Conservation (phyloP, 2,113 vertebrate genomes). For the Phalacrocorax aristotelis region DNA sequence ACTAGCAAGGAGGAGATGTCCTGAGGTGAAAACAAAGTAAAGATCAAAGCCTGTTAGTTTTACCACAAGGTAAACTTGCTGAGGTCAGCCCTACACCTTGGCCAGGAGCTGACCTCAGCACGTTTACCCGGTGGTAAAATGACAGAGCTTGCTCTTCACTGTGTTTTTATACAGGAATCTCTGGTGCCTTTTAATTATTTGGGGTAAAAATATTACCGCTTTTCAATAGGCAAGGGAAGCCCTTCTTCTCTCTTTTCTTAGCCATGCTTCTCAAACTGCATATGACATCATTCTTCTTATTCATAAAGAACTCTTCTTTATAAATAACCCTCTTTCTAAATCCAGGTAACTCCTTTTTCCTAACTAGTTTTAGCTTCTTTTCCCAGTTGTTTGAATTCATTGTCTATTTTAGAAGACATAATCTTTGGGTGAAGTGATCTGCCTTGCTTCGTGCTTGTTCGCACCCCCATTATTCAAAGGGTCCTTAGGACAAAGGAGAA, state of each 20-base stretch:
- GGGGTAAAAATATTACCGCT: neutral
- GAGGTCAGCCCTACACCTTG: neutral
- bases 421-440: neutral
- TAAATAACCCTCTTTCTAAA: neutral
- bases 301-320: neutral
- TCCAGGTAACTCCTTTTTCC: neutral
- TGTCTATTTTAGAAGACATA: neutral
- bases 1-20: neutral
- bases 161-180: neutral
- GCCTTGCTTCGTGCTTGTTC: neutral
- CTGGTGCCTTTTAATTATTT: neutral
- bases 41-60: conserved; percentile 34
- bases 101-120: conserved; percentile 7
- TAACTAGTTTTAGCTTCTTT: neutral
- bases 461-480: neutral
- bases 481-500: neutral
- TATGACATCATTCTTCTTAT: neutral
- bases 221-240: neutral
- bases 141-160: neutral
- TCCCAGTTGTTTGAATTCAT: neutral
- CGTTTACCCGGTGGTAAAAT: conserved; percentile 8
- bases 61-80: conserved; percentile 20
- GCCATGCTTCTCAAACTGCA: neutral
- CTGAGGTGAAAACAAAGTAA: conserved; percentile 31
- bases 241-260: neutral